phyloP scores from a whole-genome alignment of 2,888 invertebrate species.

The Erebia ligea region DNA sequence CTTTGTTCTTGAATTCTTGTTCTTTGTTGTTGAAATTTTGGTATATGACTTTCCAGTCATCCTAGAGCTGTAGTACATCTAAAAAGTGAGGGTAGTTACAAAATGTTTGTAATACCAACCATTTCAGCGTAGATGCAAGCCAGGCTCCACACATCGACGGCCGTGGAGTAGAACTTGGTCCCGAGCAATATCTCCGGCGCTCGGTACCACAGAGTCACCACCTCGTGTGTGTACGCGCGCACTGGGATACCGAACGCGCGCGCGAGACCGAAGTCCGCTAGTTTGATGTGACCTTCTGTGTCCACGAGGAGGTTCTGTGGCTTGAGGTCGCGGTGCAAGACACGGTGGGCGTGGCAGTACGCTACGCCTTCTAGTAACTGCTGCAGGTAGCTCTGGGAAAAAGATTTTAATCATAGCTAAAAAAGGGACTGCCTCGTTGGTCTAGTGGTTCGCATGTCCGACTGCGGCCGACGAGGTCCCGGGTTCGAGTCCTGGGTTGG shows the following conservation, averaged over 20 bases:
- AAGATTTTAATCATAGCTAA: neutral
- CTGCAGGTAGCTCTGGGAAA: slow-evolving; percentile 88
- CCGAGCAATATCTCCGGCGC: slow-evolving; percentile 98
- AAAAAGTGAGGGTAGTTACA: neutral
- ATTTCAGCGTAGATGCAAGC: slow-evolving; percentile 99
- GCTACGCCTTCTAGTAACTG: slow-evolving; percentile 94
- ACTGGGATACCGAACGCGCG: slow-evolving; percentile 96
- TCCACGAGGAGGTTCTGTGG: slow-evolving; percentile 98
- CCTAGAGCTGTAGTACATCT: too few relatives aligned
- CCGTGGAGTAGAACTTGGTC: slow-evolving; percentile 93
- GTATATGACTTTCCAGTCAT: too few relatives aligned
- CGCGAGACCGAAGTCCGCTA: slow-evolving; percentile 98
- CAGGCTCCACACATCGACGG: slow-evolving; percentile 98
- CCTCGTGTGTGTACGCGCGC: slow-evolving; percentile 96
- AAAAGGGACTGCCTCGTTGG: too few relatives aligned
- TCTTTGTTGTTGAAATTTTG: too few relatives aligned
- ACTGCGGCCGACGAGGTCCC: too few relatives aligned
- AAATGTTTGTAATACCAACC: slow-evolving; percentile 72
- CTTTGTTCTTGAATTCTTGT: too few relatives aligned
- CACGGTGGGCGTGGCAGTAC: slow-evolving; percentile 94
- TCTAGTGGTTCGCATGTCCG: too few relatives aligned
- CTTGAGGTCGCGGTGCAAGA: slow-evolving; percentile 96
- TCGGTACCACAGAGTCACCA: slow-evolving; percentile 97
- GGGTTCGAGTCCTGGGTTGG: too few relatives aligned
- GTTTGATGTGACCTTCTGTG: slow-evolving; percentile 91